phyloP scores from a whole-genome alignment of 1,140 invertebrate species.

The Oppia nitens region DNA sequence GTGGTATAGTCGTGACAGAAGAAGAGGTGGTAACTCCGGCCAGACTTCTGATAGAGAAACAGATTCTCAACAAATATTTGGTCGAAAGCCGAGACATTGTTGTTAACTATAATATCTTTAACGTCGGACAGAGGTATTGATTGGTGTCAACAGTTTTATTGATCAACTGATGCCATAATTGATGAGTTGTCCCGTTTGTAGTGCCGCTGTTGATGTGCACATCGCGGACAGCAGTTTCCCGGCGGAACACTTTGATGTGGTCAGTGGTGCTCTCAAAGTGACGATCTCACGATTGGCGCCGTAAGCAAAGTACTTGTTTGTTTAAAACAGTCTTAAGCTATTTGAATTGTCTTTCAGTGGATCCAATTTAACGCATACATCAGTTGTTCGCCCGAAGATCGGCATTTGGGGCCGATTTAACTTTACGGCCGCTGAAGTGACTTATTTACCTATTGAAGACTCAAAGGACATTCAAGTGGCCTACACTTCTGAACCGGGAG shows the following conservation, averaged over 20 bases:
- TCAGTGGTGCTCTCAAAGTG: slow-evolving; percentile 64
- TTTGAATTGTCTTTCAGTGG: slow-evolving; percentile 31
- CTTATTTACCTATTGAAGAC: slow-evolving; percentile 56
- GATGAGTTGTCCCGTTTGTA: slow-evolving; percentile 24
- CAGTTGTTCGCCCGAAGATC: slow-evolving; percentile 71
- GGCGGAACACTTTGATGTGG: slow-evolving; percentile 64
- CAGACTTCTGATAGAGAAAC: slow-evolving; percentile 34
- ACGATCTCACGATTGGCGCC: slow-evolving; percentile 75
- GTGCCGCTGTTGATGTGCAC: slow-evolving; percentile 70
- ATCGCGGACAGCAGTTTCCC: slow-evolving; percentile 78
- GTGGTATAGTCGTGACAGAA: neutral
- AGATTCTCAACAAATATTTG: slow-evolving; percentile 83
- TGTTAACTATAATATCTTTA: slow-evolving; percentile 54
- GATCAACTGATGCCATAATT: neutral
- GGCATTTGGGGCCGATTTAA: slow-evolving; percentile 65
- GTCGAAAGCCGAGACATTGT: slow-evolving; percentile 96
- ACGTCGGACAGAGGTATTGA: slow-evolving; percentile 37
- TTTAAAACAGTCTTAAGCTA: slow-evolving; percentile 14
- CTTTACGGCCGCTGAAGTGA: slow-evolving; percentile 83
- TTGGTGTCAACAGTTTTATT: slow-evolving; percentile 11
- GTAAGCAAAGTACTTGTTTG: slow-evolving; percentile 24
- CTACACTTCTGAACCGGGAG: slow-evolving; percentile 84
- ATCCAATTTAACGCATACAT: slow-evolving; percentile 81
- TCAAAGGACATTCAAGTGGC: slow-evolving; percentile 38
- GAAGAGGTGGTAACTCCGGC: slow-evolving; percentile 24